Evolutionary conservation across 2,797 vertebrate species (phyloP).

Genomic region (Sebastes elongatus): DNA sequence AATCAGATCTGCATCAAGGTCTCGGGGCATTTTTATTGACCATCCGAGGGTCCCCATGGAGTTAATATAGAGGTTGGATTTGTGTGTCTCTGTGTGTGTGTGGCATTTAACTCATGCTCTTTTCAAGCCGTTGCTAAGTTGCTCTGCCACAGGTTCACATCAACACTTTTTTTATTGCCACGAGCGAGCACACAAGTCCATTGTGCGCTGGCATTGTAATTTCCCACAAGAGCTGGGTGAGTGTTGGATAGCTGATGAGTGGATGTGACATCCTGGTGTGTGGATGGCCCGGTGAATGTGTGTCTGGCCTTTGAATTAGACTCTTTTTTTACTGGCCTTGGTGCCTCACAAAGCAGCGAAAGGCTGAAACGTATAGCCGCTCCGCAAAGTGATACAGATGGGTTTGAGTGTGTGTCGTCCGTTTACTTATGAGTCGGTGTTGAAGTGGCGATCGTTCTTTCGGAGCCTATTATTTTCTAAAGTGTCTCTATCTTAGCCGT

Average conservation of each 20-base stretch:
- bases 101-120: slow-evolving; percentile 43
- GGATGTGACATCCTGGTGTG: slow-evolving; percentile 13
- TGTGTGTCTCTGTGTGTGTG: slow-evolving; percentile 10
- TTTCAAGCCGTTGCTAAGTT: slow-evolving; percentile 61
- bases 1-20: slow-evolving; percentile 77
- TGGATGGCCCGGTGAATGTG: not conserved
- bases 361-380: slow-evolving; percentile 1
- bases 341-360: not conserved
- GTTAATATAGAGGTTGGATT: slow-evolving; percentile 49
- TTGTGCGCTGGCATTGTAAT: slow-evolving; percentile 49
- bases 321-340: slow-evolving; percentile 2
- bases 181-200: not conserved
- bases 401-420: not conserved
- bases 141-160: slow-evolving; percentile 42
- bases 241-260: slow-evolving; percentile 26
- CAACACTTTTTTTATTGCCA: slow-evolving; percentile 57
- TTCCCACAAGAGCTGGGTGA: slow-evolving; percentile 46
- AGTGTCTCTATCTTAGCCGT: not conserved
- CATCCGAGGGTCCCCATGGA: slow-evolving; percentile 45
- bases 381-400: not conserved
- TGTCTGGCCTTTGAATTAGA: slow-evolving; percentile 17
- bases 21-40: slow-evolving; percentile 70
- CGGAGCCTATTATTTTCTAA: not conserved
- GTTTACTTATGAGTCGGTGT: not conserved
- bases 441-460: not conserved